Conservation (phyloP, 2,113 vertebrate genomes). For the Phylloscopus whistleri region DNA sequence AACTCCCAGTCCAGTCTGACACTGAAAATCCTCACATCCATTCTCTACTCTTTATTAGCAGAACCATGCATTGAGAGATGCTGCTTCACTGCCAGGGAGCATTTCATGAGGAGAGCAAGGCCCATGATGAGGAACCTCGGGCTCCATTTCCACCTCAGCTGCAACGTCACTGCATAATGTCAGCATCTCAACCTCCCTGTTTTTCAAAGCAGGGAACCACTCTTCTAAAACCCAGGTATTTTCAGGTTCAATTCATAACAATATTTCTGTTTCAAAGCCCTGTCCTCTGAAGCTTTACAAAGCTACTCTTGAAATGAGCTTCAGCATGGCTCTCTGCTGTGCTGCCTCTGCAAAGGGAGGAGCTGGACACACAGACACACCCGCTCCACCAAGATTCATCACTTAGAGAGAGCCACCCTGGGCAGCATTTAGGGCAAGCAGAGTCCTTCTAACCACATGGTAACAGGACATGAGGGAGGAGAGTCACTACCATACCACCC, state of each 20-base stretch:
- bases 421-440: neutral
- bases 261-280: neutral
- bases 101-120: neutral
- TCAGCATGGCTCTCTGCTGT: neutral
- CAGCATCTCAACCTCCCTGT: neutral
- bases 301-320: neutral
- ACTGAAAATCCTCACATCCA: neutral
- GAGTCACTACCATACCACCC: neutral
- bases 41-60: neutral
- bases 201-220: neutral
- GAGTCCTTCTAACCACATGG: neutral
- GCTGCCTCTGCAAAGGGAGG: neutral
- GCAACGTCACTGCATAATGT: accelerated
- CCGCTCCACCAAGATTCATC: neutral
- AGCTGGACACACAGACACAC: neutral
- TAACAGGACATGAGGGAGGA: neutral
- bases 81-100: neutral
- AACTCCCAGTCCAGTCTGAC: neutral
- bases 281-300: neutral
- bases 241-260: neutral
- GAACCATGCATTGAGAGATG: neutral
- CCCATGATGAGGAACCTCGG: accelerated
- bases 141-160: neutral
- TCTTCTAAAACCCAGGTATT: neutral
- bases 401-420: neutral